These are phyloP conservation scores for Catharus bicknelli DNA, from an alignment of 2,113 vertebrate genomes.

Conservation along the genomic window DNA sequence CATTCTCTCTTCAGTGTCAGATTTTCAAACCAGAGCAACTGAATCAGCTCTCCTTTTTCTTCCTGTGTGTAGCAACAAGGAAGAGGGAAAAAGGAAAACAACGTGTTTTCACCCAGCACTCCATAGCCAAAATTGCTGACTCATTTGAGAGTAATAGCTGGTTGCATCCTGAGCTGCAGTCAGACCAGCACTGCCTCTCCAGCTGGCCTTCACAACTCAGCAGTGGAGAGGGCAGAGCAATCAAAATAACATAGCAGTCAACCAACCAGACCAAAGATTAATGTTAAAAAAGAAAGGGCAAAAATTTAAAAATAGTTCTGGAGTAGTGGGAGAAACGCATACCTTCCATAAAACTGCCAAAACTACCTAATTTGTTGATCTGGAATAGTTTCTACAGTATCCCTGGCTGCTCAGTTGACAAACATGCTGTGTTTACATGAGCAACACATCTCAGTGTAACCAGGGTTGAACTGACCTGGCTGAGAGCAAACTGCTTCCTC, in stretches of 20 bases:
- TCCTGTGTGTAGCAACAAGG: neutral
- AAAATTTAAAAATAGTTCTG: neutral
- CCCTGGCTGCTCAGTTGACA: neutral
- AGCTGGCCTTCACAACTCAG: neutral
- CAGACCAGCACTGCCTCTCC: neutral
- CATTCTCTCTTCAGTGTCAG: neutral
- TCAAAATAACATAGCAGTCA: neutral
- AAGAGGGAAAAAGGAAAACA: neutral
- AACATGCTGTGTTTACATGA: neutral
- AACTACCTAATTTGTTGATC: neutral
- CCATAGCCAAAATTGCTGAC: neutral
- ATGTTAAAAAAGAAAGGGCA: neutral
- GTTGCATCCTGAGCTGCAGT: neutral
- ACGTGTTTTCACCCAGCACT: neutral
- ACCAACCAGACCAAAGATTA: neutral
- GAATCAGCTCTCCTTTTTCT: neutral
- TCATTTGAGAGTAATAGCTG: neutral
- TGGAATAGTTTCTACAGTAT: neutral
- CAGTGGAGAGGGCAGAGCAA: neutral
- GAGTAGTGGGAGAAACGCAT: neutral
- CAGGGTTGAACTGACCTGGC: rapidly evolving
- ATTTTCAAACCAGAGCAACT: neutral
- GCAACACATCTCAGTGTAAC: neutral
- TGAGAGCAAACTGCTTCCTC: neutral
- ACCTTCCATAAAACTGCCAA: rapidly evolving